Evolutionary conservation across 1,140 invertebrate genomes (phyloP).

Genomic region (Tetramorium parvispinum): DNA sequence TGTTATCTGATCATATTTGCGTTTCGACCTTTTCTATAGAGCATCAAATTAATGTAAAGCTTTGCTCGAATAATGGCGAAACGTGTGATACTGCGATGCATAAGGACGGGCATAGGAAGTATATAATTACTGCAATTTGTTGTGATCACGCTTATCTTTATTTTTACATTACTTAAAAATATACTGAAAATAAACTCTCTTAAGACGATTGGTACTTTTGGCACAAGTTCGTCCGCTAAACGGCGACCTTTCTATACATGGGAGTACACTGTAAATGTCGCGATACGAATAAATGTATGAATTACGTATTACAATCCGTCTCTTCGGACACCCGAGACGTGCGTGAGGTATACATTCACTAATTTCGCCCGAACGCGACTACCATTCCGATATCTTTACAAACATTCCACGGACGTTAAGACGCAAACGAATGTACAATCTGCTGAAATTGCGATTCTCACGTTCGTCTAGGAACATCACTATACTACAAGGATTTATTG

Average conservation of each 20-base stretch:
- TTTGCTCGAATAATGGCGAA: background rate
- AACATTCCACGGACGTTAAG: slow-evolving; percentile 32
- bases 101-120: background rate
- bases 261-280: slow-evolving; percentile 32
- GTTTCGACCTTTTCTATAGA: background rate
- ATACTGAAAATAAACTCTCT: slow-evolving; percentile 64
- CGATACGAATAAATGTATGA: slow-evolving; percentile 31
- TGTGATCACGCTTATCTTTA: slow-evolving; percentile 52
- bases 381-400: background rate
- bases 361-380: slow-evolving; percentile 11
- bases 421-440: slow-evolving; percentile 6
- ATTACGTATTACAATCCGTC: slow-evolving; percentile 39
- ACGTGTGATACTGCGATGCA: background rate
- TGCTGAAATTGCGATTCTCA: slow-evolving; percentile 10
- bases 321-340: background rate
- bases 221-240: slow-evolving; percentile 42
- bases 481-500: slow-evolving; percentile 2
- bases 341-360: background rate
- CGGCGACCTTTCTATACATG: slow-evolving; percentile 23
- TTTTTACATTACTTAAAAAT: slow-evolving; percentile 61
- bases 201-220: slow-evolving; percentile 56
- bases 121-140: background rate
- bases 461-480: slow-evolving; percentile 1
- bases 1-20: background rate
- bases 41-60: background rate